Evolutionary conservation across 2,797 vertebrate species (phyloP).

Genomic region (Enteromius thamalakanensis): DNA sequence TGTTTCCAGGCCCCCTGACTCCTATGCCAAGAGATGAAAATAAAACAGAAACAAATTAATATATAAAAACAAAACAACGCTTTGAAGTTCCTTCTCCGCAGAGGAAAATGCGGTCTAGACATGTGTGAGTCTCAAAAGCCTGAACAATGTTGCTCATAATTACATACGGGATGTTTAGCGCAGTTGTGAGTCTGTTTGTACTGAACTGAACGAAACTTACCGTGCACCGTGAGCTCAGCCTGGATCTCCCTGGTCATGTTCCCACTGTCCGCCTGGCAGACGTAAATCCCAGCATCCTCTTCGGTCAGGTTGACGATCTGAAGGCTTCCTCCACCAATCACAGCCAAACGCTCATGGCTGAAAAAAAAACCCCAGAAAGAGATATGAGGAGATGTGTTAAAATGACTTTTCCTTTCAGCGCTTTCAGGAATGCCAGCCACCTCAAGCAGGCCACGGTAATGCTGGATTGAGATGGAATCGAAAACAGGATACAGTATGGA

Average conservation of each 20-base stretch:
- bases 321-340: slow-evolving; percentile 85
- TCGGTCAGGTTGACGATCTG: slow-evolving; percentile 82
- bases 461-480: background rate
- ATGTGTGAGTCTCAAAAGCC: background rate
- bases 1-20: background rate
- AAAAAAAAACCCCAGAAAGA: background rate
- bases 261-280: slow-evolving; percentile 82
- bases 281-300: slow-evolving; percentile 85
- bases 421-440: background rate
- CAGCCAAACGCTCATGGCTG: slow-evolving; percentile 72
- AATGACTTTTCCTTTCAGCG: background rate
- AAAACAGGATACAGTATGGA: slow-evolving; percentile 50
- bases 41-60: background rate
- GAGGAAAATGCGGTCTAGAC: slow-evolving; percentile 18
- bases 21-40: slow-evolving; percentile 16
- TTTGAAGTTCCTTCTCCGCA: slow-evolving; percentile 24
- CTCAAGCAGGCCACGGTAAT: background rate
- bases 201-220: slow-evolving; percentile 68
- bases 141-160: background rate
- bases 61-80: slow-evolving; percentile 5
- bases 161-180: background rate
- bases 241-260: slow-evolving; percentile 86
- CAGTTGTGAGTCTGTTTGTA: background rate
- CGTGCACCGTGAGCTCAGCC: slow-evolving; percentile 88
- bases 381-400: background rate